Percentiles rank a stretch among this genome's conserved stretches.
These are phyloP conservation scores for Coluber constrictor DNA, from an alignment of 2,797 vertebrate genomes.

Conservation along the genomic window DNA sequence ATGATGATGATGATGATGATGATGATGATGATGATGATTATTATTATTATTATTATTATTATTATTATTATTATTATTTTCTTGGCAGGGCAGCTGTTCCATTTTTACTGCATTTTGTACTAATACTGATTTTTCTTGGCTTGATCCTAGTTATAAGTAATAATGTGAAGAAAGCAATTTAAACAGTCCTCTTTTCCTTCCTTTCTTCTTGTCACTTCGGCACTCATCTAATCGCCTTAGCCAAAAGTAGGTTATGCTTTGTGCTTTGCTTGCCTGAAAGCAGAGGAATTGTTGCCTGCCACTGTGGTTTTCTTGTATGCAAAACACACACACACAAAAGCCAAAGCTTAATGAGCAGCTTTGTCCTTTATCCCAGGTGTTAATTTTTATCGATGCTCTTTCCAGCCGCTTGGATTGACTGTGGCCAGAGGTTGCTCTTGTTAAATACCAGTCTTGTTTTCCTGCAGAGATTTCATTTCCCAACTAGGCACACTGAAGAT, in stretches of 20 bases:
- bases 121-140: slow-evolving; percentile 49
- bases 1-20: no score
- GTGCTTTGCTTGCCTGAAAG: not conserved
- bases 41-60: no score
- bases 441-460: not conserved
- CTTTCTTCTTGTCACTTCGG: slow-evolving; percentile 24
- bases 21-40: no score
- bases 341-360: not conserved
- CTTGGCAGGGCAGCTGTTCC: slow-evolving; percentile 39
- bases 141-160: slow-evolving; percentile 53
- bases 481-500: no score
- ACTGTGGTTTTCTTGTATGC: not conserved
- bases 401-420: not conserved
- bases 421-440: slow-evolving; percentile 14
- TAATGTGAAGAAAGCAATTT: slow-evolving; percentile 44
- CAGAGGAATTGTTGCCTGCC: not conserved
- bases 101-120: slow-evolving; percentile 42
- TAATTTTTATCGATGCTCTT: slow-evolving; percentile 14
- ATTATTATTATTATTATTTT: slow-evolving; percentile 10
- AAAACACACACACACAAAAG: not conserved
- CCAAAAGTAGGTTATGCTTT: not conserved
- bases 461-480: no score
- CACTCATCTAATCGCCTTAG: not conserved
- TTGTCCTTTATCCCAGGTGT: not conserved
- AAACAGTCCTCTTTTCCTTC: slow-evolving; percentile 7